Evolutionary conservation across 2,113 vertebrate genomes (phyloP), one percentile per base, ranked within the genome.

Genomic region (Eidolon helvum): DNA sequence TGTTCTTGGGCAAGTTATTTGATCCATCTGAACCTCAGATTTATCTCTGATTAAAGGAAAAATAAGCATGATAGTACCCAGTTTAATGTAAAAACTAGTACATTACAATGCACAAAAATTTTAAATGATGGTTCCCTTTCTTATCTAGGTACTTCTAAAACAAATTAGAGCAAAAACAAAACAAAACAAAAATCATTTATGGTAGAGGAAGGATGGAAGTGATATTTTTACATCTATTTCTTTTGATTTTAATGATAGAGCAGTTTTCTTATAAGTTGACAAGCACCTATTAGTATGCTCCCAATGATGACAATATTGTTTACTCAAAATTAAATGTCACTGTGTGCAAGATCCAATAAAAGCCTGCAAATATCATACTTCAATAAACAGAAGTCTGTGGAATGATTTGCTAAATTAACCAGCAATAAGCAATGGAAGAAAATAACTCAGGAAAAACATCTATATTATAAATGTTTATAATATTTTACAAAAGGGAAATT

Each of bases 301-400:
- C n/a, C 43, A 85, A 68, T 22, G 50, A 88, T 77, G 89, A 84
- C 22, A 68, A 26, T 87, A 94, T 71, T 69, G 40, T 89, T 96
- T 93, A 85, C 22, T 89, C 33, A 88, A 91, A 91, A 95, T 75
- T 85, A 92, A 85, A 86, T 89, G 43, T 50, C 78, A 80, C 26
- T 80, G 40, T 33, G 9, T 85, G 18, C 12, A 77, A 35, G 26
- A 91, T 91, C 57, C 30, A 48, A 50, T 61, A 45, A 87, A 88
- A 71, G 30, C 53, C 15, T 71, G 53, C 72, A 91, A 88, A 85
- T 74, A 74, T 53, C 21, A 35, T 45, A 87, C 91, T 68, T 87
- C 74, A 40, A 68, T 75, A 96, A 87, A 50, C 28, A 89, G 35
- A 50, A 80, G 33, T 43, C 57, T 57, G 12, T 86, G 53, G 14